Evolutionary conservation across 2,888 invertebrate species (phyloP), one percentile per base, ranked within the genome.

Genomic region (Nasonovia ribisnigri): DNA sequence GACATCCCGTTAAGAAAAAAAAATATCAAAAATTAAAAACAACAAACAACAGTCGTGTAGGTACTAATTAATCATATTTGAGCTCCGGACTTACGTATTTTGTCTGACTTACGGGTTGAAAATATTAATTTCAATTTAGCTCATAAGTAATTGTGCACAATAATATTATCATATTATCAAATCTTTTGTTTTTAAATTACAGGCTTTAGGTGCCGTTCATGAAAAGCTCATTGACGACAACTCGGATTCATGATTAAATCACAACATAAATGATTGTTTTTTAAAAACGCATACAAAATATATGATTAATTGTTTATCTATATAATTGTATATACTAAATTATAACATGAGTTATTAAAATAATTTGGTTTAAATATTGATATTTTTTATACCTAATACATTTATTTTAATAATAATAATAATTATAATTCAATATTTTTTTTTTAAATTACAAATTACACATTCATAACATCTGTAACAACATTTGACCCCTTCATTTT

Each of bases 201-300:
- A 98, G 98, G 98, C 97, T 96, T 97, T 98, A 96, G 98, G 98
- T 97, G 97, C 97, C 95, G 97, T 98, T 95, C 98, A 98, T 96
- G 97, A 97, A 96, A 97, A 97, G 96, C 96, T 98, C 96, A 98
- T 98, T 95, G 97, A 97, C 95, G 96, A 97, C 54, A 77, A 91
- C 26, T 92, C 88, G n/a, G 46, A 86, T 86, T 86, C 43, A 46
- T 86, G 13, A 88, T 42, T 26, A 89, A 46, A 43, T 57, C 29
- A 16, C 43, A 89, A 0, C 3, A 48, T 26, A 51, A 20, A 88
- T 51, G 3, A 24, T 10, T 48, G 26, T 87, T n/a, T 87, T 48
- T 88, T 36, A 48, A 48, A 43, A 87, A 51, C n/a, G 4, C 16
- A 87, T 67, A 67, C n/a, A n/a, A n/a, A 60, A 13, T 60, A 67